Percentiles rank a stretch among this genome's conserved stretches.
phyloP scores from a whole-genome alignment of 1,140 invertebrate species.

The Orussus abietinus region DNA sequence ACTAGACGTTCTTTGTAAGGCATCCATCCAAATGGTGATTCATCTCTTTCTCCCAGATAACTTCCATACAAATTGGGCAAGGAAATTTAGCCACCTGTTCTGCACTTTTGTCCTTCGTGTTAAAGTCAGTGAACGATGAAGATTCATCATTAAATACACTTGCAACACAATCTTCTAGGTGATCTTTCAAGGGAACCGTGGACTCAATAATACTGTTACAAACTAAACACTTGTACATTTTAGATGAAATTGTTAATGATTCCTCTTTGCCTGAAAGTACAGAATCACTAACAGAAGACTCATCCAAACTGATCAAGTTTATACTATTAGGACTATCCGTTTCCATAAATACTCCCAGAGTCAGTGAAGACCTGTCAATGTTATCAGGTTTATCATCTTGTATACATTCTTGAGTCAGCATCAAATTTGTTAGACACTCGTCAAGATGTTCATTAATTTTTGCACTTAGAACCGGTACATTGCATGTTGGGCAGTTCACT shows the following conservation, averaged over 20 bases:
- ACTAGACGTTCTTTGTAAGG: constrained; percentile 15
- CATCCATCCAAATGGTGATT: constrained; percentile 47
- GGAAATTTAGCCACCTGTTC: constrained; percentile 25
- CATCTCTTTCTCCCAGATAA: constrained; percentile 36
- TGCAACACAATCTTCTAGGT: constrained; percentile 61
- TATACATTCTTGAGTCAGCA: constrained; percentile 3
- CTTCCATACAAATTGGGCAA: constrained; percentile 44
- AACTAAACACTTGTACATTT: constrained; percentile 55
- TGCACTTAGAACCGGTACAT: constrained; percentile 27
- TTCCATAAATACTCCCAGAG: constrained; percentile 1
- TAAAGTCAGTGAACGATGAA: constrained; percentile 11
- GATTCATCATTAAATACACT: constrained; percentile 40
- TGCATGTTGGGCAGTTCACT: constrained; percentile 47
- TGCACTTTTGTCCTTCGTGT: constrained; percentile 8
- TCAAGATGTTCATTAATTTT: constrained; percentile 48
- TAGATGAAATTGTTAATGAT: constrained; percentile 15
- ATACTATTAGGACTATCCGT: too few species aligned
- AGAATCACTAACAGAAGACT: too few species aligned
- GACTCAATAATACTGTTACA: constrained; percentile 55
- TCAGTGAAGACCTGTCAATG: neutral
- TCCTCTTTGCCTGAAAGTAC: constrained; percentile 7
- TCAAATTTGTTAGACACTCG: constrained; percentile 32
- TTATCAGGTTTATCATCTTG: constrained; percentile 18
- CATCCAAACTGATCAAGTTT: too few species aligned
- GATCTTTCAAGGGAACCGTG: constrained; percentile 54